These are phyloP conservation scores for Myotis findleyi DNA, from an alignment of 2,797 vertebrate species.

Conservation along the genomic window DNA sequence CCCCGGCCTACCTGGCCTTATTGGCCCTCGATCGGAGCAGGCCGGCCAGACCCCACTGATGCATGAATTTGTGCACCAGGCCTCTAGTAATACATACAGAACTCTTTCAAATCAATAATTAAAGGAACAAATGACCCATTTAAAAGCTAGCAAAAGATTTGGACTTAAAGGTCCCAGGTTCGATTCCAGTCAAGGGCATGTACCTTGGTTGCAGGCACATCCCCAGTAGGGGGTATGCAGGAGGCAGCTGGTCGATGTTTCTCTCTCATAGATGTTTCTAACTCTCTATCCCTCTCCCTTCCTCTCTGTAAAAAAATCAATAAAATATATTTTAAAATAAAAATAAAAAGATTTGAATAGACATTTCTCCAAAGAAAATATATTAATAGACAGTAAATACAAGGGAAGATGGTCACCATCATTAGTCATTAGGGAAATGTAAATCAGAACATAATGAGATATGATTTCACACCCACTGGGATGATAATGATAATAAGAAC, in stretches of 20 bases:
- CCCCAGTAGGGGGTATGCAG: too few relatives aligned
- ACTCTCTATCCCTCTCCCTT: too few relatives aligned
- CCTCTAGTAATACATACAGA: not conserved
- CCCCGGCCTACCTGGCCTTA: too few relatives aligned
- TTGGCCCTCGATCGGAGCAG: too few relatives aligned
- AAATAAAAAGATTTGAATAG: not conserved
- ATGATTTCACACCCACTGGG: not conserved
- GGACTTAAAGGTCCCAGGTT: not conserved
- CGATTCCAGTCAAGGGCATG: too few relatives aligned
- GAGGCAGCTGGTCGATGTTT: too few relatives aligned
- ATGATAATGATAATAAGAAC: not conserved
- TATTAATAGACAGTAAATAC: not conserved
- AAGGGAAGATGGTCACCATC: not conserved
- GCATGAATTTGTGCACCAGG: too few relatives aligned
- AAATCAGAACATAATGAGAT: not conserved
- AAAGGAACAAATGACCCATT: not conserved
- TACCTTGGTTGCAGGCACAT: too few relatives aligned
- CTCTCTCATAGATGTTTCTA: too few relatives aligned
- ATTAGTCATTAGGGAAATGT: slow-evolving; percentile 3
- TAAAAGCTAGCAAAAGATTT: not conserved
- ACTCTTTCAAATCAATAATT: not conserved
- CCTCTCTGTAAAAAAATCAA: too few relatives aligned
- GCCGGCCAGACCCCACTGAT: too few relatives aligned
- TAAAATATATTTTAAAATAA: too few relatives aligned
- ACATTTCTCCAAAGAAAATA: not conserved